Conservation (phyloP, 2,888 invertebrate genomes). For the Drosophila mimica region DNA sequence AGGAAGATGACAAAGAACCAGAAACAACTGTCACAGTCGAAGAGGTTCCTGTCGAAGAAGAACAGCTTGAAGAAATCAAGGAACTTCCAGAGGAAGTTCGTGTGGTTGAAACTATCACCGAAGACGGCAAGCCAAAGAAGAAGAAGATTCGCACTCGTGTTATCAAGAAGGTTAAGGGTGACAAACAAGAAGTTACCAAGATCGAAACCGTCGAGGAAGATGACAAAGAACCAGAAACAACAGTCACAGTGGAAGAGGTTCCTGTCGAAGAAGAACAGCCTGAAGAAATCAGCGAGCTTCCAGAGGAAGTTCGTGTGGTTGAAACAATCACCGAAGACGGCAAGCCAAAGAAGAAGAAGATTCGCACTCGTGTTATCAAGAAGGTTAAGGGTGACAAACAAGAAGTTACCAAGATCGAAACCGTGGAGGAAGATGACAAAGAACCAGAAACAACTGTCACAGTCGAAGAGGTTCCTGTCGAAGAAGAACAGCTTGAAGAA, state of each 20-base stretch:
- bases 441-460: slow-evolving; percentile 50
- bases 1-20: slow-evolving; percentile 43
- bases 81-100: slow-evolving; percentile 48
- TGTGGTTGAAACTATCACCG: slow-evolving; percentile 35
- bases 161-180: slow-evolving; percentile 49
- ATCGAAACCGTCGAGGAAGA: slow-evolving; percentile 52
- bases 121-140: slow-evolving; percentile 47
- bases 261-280: slow-evolving; percentile 24
- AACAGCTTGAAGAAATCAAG: slow-evolving; percentile 19
- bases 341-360: slow-evolving; percentile 50
- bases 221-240: slow-evolving; percentile 42
- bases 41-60: slow-evolving; percentile 34
- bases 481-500: slow-evolving; percentile 30
- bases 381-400: slow-evolving; percentile 58
- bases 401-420: slow-evolving; percentile 57
- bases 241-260: slow-evolving; percentile 41
- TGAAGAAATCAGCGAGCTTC: slow-evolving; percentile 42
- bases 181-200: slow-evolving; percentile 49
- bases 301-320: slow-evolving; percentile 46
- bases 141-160: slow-evolving; percentile 51
- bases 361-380: slow-evolving; percentile 52
- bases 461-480: slow-evolving; percentile 34
- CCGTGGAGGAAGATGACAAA: slow-evolving; percentile 52
- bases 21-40: slow-evolving; percentile 46
- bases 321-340: slow-evolving; percentile 47